Percentiles rank a stretch among this genome's conserved stretches.
These are phyloP conservation scores for Tetragonula carbonaria DNA, from an alignment of 2,888 invertebrate species.

Conservation along the genomic window DNA sequence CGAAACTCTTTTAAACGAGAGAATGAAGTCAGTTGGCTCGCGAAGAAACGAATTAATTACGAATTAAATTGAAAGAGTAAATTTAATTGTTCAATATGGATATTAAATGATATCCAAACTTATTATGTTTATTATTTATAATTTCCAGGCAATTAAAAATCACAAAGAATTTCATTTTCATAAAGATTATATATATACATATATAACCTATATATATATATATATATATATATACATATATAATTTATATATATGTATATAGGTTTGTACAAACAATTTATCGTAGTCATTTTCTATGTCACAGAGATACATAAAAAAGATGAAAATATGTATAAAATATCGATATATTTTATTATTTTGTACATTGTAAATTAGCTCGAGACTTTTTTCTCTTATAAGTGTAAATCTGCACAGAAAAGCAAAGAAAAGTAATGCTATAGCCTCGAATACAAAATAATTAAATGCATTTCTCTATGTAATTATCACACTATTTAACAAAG, in stretches of 20 bases:
- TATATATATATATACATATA: constrained; percentile 3
- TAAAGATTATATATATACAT: constrained; percentile 50
- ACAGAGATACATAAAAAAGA: constrained; percentile 38
- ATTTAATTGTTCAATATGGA: constrained; percentile 43
- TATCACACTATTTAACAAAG: constrained; percentile 42
- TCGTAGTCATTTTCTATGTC: constrained; percentile 59
- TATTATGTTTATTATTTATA: constrained; percentile 27
- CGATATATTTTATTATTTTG: constrained; percentile 66
- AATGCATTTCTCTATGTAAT: constrained; percentile 29
- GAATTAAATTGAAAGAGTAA: constrained; percentile 16
- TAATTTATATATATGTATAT: neutral
- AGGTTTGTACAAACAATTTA: constrained; percentile 62
- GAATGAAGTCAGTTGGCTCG: neutral
- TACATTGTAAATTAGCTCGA: constrained; percentile 61
- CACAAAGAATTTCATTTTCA: constrained; percentile 52
- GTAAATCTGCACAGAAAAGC: constrained; percentile 18
- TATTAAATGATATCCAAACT: constrained; percentile 55
- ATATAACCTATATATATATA: constrained; percentile 25
- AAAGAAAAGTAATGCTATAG: neutral
- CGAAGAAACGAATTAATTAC: constrained; percentile 19
- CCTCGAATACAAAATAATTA: constrained; percentile 24
- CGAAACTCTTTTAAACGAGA: neutral
- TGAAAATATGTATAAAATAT: constrained; percentile 61
- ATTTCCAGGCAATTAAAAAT: constrained; percentile 30
- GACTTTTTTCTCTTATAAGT: constrained; percentile 20